Base-by-base conservation (phyloP, 53 echinoderm and acorn worm genomes). In the Echinarachnius parma region DNA sequence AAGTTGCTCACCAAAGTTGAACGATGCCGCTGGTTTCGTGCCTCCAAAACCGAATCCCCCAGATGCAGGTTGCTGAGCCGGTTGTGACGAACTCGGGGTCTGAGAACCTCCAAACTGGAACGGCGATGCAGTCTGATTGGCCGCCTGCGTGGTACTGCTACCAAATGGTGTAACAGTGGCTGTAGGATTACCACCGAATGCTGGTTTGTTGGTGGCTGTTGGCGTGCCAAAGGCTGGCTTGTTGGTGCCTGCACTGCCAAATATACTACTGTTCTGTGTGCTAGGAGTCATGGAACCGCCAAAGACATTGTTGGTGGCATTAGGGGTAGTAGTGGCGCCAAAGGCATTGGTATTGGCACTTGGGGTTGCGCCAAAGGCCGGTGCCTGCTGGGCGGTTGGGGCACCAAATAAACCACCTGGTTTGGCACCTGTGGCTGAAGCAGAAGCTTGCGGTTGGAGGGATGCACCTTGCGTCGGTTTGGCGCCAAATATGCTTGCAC, bases 321-420 rank as follows among this genome's bases (percentile, higher is more conserved):
- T n/a, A 7, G 66, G 68, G 21, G 68, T 68, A 48, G 28, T 48
- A 26, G n/a, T 15, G 22, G 4, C 19, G 27, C 66, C 66, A 68
- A 65, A 65, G 23, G 27, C 39, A 39, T 13, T 13, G 29, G 37
- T 46, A 10, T 16, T 31, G 35, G 22, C 33, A 52, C 33, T 28
- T 21, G 68, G 18, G 0, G 50, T 34, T 19, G 31, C 49, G 9
- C 57, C 57, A 33, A 68, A 68, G 20, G 68, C 20, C 1, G 53
- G 68, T 9, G 48, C 48, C 30, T 68, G 68, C 25, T 28, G 68
- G 52, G 68, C 33, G 24, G 68, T 19, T 21, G 33, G 15, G 53
- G 68, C 68, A 50, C 65, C 47, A 46, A 65, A 65, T 42, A 65
- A n/a, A n/a, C n/a, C n/a, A n/a, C n/a, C n/a, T n/a, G n/a, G n/a